phyloP scores from a whole-genome alignment of 2,888 invertebrate genomes.

The Automeris io region DNA sequence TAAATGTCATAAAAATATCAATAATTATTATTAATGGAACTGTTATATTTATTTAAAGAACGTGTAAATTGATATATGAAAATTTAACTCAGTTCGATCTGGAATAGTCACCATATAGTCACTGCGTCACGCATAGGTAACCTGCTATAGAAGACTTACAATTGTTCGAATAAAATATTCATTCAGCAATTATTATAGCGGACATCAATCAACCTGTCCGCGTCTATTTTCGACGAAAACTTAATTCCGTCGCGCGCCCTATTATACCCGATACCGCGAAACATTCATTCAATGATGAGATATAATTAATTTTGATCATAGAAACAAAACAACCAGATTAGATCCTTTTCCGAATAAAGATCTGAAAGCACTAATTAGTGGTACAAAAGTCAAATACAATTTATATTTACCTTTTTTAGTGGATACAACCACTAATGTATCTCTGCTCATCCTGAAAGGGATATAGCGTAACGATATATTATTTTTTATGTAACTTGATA shows the following conservation, averaged over 20 bases:
- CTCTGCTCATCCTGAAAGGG: no score
- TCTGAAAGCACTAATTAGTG: not conserved
- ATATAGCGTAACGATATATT: no score
- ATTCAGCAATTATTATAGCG: constrained; percentile 56
- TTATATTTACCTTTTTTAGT: no score
- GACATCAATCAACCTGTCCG: constrained; percentile 63
- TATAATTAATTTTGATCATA: constrained; percentile 27
- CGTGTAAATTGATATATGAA: no score
- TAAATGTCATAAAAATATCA: no score
- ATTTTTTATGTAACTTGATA: no score
- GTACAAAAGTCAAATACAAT: not conserved
- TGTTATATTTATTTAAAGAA: no score
- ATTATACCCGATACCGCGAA: constrained; percentile 31
- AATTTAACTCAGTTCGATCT: constrained; percentile 47
- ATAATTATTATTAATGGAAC: no score
- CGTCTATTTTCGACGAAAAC: constrained; percentile 60
- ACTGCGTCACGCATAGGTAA: constrained; percentile 52
- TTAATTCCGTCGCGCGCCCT: constrained; percentile 49
- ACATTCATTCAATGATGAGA: constrained; percentile 28
- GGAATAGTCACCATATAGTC: constrained; percentile 59
- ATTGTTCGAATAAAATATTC: constrained; percentile 62
- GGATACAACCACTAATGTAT: no score
- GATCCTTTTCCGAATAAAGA: constrained; percentile 9
- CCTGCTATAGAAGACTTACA: constrained; percentile 36
- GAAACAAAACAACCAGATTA: constrained; percentile 23